Percentiles rank a stretch among this genome's conserved stretches.
Evolutionary conservation across 2,888 invertebrate genomes (phyloP).

Genomic region (Plutella xylostella): DNA sequence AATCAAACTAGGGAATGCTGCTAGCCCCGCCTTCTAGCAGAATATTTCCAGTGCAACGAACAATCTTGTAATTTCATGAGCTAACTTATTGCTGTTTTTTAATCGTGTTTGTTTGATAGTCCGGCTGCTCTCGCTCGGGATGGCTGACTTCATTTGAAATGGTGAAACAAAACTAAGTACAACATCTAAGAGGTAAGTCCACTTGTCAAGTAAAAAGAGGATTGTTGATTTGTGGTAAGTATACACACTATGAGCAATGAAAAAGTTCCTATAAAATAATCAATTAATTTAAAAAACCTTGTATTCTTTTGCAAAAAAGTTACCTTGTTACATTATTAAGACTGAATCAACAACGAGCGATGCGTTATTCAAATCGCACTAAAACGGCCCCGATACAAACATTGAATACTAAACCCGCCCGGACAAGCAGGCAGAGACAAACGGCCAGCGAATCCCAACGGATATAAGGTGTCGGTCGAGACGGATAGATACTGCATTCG

Average conservation of each 20-base stretch:
- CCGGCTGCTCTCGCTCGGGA: not conserved
- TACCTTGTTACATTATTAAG: not conserved
- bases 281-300: too few species aligned
- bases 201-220: too few species aligned
- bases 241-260: too few species aligned
- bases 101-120: not conserved
- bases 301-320: not conserved
- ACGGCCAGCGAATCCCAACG: constrained; percentile 1
- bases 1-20: constrained; percentile 41
- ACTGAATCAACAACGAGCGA: not conserved
- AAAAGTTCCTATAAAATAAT: too few species aligned
- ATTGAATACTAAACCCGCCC: too few species aligned
- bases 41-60: constrained; percentile 28
- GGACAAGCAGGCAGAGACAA: constrained; percentile 1
- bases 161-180: too few species aligned
- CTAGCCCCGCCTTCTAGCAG: constrained; percentile 18
- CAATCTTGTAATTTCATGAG: constrained; percentile 25
- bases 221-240: too few species aligned
- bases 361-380: too few species aligned
- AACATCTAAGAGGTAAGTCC: too few species aligned
- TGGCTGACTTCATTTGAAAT: too few species aligned
- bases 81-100: constrained; percentile 2
- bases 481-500: constrained; percentile 15
- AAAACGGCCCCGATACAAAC: too few species aligned
- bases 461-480: constrained; percentile 9